Evolutionary conservation across 2,888 invertebrate species (phyloP).

Genomic region (Ormyrus pomaceus): DNA sequence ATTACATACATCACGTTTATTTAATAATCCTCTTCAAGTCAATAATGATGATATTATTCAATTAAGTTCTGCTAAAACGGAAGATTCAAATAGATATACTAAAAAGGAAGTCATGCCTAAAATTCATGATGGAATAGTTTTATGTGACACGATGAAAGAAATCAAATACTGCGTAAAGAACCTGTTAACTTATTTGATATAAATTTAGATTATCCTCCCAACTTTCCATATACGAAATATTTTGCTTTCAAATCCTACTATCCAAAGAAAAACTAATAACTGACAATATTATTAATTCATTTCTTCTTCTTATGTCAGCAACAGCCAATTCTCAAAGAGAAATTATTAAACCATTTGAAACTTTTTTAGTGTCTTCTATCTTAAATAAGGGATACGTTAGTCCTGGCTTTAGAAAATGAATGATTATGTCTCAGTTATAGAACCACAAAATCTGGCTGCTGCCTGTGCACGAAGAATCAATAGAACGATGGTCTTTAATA

Average conservation of each 20-base stretch:
- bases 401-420: neutral
- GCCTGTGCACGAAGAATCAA: neutral
- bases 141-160: neutral
- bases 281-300: neutral
- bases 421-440: neutral
- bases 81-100: neutral
- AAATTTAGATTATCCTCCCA: neutral
- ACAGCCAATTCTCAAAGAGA: neutral
- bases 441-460: neutral
- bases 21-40: neutral
- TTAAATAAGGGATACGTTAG: conserved; percentile 1
- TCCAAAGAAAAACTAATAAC: neutral
- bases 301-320: neutral
- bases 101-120: neutral
- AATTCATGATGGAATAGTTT: neutral
- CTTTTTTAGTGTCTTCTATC: neutral
- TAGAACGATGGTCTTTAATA: neutral
- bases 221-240: neutral
- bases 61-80: neutral
- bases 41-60: neutral
- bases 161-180: neutral
- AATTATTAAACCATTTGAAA: neutral
- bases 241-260: neutral
- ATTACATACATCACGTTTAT: neutral
- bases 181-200: neutral